Conservation (phyloP, 2,888 invertebrate species). For the Junonia oenone region DNA sequence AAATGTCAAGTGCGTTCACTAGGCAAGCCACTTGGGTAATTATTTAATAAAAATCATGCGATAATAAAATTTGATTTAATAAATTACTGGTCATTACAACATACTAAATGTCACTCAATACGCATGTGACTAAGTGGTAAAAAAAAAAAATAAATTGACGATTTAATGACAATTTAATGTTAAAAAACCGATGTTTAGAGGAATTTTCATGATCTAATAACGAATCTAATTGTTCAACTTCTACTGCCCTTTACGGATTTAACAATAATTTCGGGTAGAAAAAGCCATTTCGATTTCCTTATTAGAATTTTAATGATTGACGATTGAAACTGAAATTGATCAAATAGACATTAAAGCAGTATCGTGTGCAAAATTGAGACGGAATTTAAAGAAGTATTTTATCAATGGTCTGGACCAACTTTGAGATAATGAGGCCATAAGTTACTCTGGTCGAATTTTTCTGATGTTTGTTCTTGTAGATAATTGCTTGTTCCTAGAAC, state of each 20-base stretch:
- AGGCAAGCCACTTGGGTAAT: not conserved
- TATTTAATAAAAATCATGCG: not conserved
- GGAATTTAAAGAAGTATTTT: not conserved
- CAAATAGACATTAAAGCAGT: not conserved
- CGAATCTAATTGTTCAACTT: slow-evolving; percentile 16
- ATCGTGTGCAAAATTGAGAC: not conserved
- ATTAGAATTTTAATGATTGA: slow-evolving; percentile 21
- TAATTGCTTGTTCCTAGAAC: too few species aligned
- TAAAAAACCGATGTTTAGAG: not conserved
- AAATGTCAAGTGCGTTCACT: not conserved
- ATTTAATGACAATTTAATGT: slow-evolving; percentile 10
- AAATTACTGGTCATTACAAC: not conserved
- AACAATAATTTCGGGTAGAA: slow-evolving; percentile 4
- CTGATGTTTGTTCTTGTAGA: too few species aligned
- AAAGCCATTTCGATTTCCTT: slow-evolving; percentile 13
- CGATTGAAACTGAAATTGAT: not conserved
- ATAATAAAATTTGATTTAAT: not conserved
- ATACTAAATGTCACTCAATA: slow-evolving; percentile 3
- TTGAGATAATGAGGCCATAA: too few species aligned
- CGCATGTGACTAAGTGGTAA: slow-evolving; percentile 3
- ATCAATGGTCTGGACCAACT: too few species aligned
- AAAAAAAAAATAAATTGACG: slow-evolving; percentile 5
- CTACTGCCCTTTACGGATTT: slow-evolving; percentile 19
- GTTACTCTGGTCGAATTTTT: too few species aligned
- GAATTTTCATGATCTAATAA: slow-evolving; percentile 7